Evolutionary conservation across 2,113 vertebrate species (phyloP).

Genomic region (Paraplagusia blochii): DNA sequence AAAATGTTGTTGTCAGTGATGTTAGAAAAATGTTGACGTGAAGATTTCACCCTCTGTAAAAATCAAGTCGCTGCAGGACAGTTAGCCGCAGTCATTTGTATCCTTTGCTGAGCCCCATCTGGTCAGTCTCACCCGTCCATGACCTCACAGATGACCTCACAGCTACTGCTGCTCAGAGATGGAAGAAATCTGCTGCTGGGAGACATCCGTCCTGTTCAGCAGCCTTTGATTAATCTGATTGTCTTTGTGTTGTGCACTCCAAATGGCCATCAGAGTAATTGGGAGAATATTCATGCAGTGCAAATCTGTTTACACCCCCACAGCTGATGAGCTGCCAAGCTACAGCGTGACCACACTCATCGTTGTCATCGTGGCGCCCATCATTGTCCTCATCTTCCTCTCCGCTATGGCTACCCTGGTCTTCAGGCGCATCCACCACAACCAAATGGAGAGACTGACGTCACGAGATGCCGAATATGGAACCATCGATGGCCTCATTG

Average conservation of each 20-base stretch:
- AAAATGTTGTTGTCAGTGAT: no score
- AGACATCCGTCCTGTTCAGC: no score
- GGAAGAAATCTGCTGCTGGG: no score
- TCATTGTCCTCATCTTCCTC: conserved; percentile 84
- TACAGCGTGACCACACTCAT: conserved; percentile 86
- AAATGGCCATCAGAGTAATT: background rate
- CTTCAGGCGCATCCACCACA: conserved; percentile 86
- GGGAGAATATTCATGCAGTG: background rate
- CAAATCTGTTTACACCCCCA: conserved; percentile 40
- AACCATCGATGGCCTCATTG: conserved; percentile 94
- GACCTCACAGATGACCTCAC: no score
- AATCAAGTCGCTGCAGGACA: no score
- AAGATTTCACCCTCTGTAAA: no score
- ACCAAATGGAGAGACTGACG: conserved; percentile 89
- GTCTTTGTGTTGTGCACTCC: background rate
- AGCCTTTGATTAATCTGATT: no score
- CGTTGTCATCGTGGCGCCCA: conserved; percentile 82
- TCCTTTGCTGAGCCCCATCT: no score
- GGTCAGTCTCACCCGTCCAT: no score
- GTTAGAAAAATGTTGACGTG: no score
- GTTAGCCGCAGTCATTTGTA: no score
- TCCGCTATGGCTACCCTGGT: conserved; percentile 82
- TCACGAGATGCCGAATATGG: conserved; percentile 93
- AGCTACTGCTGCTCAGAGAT: no score
- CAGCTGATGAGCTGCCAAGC: conserved; percentile 73